Evolutionary conservation across 2,888 invertebrate species (phyloP), one percentile per base, ranked within the genome.

Genomic region (Torymus auratus): DNA sequence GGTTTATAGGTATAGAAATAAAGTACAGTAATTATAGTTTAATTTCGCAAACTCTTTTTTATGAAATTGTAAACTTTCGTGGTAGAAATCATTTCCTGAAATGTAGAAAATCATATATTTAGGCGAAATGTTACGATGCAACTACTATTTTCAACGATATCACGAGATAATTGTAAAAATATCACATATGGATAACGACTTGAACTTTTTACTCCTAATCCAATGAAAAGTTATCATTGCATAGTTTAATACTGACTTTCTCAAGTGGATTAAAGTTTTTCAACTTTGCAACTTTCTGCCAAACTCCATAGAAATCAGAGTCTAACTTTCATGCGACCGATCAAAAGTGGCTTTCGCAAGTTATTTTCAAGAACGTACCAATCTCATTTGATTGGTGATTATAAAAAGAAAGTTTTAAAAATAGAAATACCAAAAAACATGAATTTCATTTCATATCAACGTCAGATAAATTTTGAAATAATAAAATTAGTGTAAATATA

Each of bases 261-360:
- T 64, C 17, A 74, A 80, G 64, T 65, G 62, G 70, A 80, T 80
- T 74, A 80, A 80, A 74, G 53, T 75, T 75, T 80, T 80, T 67
- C 53, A 80, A 70, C 71, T 80, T 71, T 20, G 56, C 69, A 61
- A 28, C 77, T 77, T 64, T 64, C 69, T n/a, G 41, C 14, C 23
- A 53, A 76, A 71, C 75, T 80, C 71, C 67, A 71, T 71, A 76
- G 71, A 65, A 75, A 80, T 80, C 75, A 80, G 58, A 71, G 68
- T 80, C 76, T 71, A 80, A 80, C 80, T 80, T 80, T 80, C 65
- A 76, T 56, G 71, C 76, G 65, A 67, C 71, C 80, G 67, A 80
- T 80, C 75, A 80, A 76, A 80, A 12, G 61, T 41, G 67, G 60
- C 80, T 80, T 76, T 12, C 13, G 20, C 23, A 17, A 76, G 41